Conservation (phyloP, 2,797 vertebrate genomes). For the Helicolenus hilgendorfi region DNA sequence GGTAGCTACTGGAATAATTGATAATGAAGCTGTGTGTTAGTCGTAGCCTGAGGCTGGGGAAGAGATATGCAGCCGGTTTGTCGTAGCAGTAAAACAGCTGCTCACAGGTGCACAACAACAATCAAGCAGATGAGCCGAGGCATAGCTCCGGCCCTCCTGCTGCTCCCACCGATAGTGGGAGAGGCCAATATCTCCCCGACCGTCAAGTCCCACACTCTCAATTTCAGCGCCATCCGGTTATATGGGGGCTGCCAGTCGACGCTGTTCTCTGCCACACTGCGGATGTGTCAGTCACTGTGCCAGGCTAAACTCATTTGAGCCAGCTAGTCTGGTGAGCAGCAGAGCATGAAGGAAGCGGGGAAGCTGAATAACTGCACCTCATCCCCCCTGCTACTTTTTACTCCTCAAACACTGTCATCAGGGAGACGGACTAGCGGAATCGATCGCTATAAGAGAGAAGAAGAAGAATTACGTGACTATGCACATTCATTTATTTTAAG, state of each 20-base stretch:
- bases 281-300: slow-evolving; percentile 65
- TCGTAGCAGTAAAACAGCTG: slow-evolving; percentile 37
- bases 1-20: not conserved
- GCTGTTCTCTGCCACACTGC: slow-evolving; percentile 44
- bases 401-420: not conserved
- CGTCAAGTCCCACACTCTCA: slow-evolving; percentile 52
- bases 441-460: not conserved
- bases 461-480: not conserved
- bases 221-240: slow-evolving; percentile 11
- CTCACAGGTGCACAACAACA: slow-evolving; percentile 58
- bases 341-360: slow-evolving; percentile 50
- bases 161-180: slow-evolving; percentile 28
- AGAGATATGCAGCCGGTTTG: not conserved
- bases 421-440: not conserved
- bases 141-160: slow-evolving; percentile 38
- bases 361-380: slow-evolving; percentile 35
- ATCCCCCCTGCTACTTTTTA: not conserved
- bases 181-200: slow-evolving; percentile 28
- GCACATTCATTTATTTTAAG: not conserved
- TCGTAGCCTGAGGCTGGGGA: not conserved
- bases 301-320: slow-evolving; percentile 54
- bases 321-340: slow-evolving; percentile 44
- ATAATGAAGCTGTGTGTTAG: slow-evolving; percentile 5
- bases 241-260: slow-evolving; percentile 47
- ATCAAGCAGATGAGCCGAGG: slow-evolving; percentile 50